Percentiles rank a stretch among this genome's conserved stretches.
phyloP scores from a whole-genome alignment of 2,797 vertebrate genomes.

The Forpus xanthops region DNA sequence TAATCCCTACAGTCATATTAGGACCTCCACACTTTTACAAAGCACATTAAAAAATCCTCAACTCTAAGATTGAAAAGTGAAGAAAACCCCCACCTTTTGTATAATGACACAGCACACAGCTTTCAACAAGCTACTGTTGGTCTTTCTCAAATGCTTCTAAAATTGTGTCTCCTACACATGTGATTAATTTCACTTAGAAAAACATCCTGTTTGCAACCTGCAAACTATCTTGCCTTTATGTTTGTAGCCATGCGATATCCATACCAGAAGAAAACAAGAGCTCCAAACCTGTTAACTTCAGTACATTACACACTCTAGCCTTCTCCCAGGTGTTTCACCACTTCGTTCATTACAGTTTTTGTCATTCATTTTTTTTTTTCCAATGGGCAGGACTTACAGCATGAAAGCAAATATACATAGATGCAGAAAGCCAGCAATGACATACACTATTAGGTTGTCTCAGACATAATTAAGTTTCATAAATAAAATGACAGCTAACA shows the following conservation, averaged over 20 bases:
- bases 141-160: not conserved
- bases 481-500: not conserved
- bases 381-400: not conserved
- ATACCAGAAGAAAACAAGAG: not conserved
- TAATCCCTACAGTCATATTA: not conserved
- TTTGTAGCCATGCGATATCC: not conserved
- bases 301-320: not conserved
- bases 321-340: not conserved
- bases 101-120: not conserved
- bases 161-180: not conserved
- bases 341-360: not conserved
- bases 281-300: not conserved
- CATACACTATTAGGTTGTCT: not conserved
- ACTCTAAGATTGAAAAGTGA: not conserved
- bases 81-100: not conserved
- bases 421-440: not conserved
- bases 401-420: not conserved
- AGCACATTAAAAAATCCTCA: not conserved
- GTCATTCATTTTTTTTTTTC: not conserved
- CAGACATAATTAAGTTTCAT: not conserved
- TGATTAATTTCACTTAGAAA: not conserved
- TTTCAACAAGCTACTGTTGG: not conserved
- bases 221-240: not conserved
- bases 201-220: not conserved
- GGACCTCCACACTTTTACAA: not conserved